Percentiles rank a stretch among this genome's conserved stretches.
Evolutionary conservation across 2,113 vertebrate species (phyloP).

Genomic region (Herpetotheres cachinnans): DNA sequence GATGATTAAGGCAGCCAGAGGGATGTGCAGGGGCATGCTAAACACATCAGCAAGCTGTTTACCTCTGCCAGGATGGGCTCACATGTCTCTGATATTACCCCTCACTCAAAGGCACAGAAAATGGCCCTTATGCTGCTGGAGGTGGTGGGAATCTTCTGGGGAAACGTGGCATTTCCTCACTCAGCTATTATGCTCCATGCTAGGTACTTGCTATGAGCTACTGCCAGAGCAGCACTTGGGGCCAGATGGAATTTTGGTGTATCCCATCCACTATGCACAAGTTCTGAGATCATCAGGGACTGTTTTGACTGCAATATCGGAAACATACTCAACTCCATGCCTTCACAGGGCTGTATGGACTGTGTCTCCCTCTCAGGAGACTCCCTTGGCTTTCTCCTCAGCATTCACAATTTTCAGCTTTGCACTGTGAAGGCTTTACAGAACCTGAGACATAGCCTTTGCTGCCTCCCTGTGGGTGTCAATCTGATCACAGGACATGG

Average conservation of each 20-base stretch:
- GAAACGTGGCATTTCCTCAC: background rate
- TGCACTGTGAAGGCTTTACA: background rate
- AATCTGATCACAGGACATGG: background rate
- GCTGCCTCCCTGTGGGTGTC: constrained; percentile 46
- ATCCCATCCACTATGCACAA: background rate
- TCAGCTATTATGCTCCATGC: background rate
- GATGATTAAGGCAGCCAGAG: background rate
- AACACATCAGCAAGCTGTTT: background rate
- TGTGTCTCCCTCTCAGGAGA: background rate
- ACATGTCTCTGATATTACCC: background rate
- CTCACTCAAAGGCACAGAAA: background rate
- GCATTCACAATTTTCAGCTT: background rate
- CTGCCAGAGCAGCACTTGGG: background rate
- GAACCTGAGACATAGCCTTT: background rate
- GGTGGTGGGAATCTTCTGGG: background rate
- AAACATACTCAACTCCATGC: background rate
- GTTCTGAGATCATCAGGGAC: background rate
- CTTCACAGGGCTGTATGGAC: background rate
- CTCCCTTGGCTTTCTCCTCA: rapidly evolving
- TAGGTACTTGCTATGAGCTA: background rate
- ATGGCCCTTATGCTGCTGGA: background rate
- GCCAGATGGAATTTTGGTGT: background rate
- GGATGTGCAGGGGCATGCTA: background rate
- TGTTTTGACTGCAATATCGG: background rate
- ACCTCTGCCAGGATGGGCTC: background rate